Conservation (phyloP, 2,113 vertebrate species). For the Damaliscus lunatus region DNA sequence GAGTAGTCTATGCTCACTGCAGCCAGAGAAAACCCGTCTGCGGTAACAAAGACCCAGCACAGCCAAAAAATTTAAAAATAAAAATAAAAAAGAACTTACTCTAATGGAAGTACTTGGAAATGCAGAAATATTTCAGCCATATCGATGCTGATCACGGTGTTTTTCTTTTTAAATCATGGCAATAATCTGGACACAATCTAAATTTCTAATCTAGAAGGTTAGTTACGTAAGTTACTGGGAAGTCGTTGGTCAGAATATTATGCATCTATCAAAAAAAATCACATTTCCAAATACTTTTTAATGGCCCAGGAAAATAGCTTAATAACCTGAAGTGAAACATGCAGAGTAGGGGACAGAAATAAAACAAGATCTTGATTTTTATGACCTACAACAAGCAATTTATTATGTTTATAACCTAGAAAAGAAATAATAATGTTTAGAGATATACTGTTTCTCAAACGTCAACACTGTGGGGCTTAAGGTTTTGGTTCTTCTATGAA, state of each 20-base stretch:
- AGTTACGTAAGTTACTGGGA: not conserved
- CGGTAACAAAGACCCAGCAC: not conserved
- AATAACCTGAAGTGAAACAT: not conserved
- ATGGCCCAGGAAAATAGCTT: not conserved
- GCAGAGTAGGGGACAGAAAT: not conserved
- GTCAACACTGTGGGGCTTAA: not conserved
- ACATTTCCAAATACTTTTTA: conserved; percentile 11
- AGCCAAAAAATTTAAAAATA: not conserved
- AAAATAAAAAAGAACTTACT: not conserved
- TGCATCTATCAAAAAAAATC: not conserved
- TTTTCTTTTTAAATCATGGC: not conserved
- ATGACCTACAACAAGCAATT: not conserved
- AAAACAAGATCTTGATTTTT: not conserved
- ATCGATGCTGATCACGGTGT: not conserved
- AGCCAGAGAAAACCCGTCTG: not conserved
- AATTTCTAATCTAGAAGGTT: not conserved
- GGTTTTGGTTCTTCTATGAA: not conserved
- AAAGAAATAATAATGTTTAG: not conserved
- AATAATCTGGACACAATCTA: not conserved
- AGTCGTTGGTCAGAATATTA: not conserved
- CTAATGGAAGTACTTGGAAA: not conserved
- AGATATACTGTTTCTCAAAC: not conserved
- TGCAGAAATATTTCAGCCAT: not conserved
- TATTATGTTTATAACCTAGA: not conserved
- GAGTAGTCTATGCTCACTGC: not conserved